Evolutionary conservation across 1,140 invertebrate genomes (phyloP), one percentile per base, ranked within the genome.

Genomic region (Telenomus remus): DNA sequence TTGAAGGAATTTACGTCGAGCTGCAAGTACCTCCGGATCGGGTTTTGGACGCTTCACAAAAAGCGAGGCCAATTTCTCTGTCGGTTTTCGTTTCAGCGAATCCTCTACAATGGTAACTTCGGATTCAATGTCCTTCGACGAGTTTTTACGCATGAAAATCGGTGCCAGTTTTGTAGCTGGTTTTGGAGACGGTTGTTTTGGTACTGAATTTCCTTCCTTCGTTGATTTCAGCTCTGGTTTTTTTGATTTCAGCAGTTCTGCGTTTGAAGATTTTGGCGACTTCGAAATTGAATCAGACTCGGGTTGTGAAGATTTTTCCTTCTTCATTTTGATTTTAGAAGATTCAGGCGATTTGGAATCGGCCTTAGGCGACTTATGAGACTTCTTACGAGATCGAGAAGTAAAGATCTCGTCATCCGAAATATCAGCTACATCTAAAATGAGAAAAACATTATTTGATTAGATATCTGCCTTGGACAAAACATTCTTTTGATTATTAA

Each of bases 61-160:
- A 12, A 89, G 71, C 16, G 88, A 86, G 4, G 87, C 87, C 1
- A 89, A 49, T 68, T 88, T 89, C 68, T 83, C 81, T 12, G 49
- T 48, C 3, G 76, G 39, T 60, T 84, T 81, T 64, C 69, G 63
- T 35, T 82, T 80, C 2, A 68, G 37, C 0, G 13, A 43, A 12
- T 79, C 78, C 12, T 80, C 59, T 46, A 46, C 9, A 9, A 77
- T 63, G 11, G 66, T 12, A 12, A 16, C 57, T 1, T 79, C 60
- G 6, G 1, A 3, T 27, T 57, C 35, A 16, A 34, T 72, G 50
- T 72, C 53, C 12, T 66, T 73, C 10, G 34, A 2, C 0, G 47
- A 64, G 44, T 48, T 72, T 50, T 16, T 53, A n/a, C 53, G 55
- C 53, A 43, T 49, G 19, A 64, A 75, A 39, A 69, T 65, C 13